Percentiles rank a stretch among this genome's conserved stretches.
Evolutionary conservation across 2,888 invertebrate genomes (phyloP).

Genomic region (Athalia circularis): DNA sequence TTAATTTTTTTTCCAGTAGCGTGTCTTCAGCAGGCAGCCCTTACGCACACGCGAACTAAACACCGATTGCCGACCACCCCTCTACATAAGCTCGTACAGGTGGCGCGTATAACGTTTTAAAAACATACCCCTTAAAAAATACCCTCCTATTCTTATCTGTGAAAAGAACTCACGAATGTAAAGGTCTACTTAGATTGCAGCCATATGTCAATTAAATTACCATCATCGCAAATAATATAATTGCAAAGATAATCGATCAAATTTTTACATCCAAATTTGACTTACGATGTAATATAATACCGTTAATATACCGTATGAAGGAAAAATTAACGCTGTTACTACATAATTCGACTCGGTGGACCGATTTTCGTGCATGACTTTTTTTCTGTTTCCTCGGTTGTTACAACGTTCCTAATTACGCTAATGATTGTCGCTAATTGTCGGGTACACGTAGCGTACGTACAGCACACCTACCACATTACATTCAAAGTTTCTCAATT

Average conservation of each 20-base stretch:
- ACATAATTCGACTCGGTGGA: background rate
- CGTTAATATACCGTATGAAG: background rate
- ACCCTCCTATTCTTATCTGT: no score
- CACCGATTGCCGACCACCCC: background rate
- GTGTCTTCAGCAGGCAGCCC: slow-evolving; percentile 33
- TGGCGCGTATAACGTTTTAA: slow-evolving; percentile 16
- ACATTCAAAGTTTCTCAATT: slow-evolving; percentile 37
- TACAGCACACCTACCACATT: no score
- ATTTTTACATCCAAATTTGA: slow-evolving; percentile 15
- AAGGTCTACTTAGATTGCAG: background rate
- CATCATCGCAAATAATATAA: slow-evolving; percentile 63
- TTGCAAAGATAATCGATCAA: slow-evolving; percentile 61
- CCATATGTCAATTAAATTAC: slow-evolving; percentile 70
- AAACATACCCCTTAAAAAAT: background rate
- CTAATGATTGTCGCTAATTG: slow-evolving; percentile 44
- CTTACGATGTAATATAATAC: background rate
- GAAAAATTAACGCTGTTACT: background rate
- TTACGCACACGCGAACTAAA: background rate
- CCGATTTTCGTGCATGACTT: no score
- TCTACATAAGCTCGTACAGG: slow-evolving; percentile 33
- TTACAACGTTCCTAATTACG: slow-evolving; percentile 19
- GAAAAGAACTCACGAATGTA: no score
- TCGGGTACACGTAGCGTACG: background rate
- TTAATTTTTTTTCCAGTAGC: background rate
- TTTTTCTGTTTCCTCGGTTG: no score